Base-by-base conservation (phyloP, 2,113 vertebrate genomes). In the Rhegmatorhina hoffmannsi region DNA sequence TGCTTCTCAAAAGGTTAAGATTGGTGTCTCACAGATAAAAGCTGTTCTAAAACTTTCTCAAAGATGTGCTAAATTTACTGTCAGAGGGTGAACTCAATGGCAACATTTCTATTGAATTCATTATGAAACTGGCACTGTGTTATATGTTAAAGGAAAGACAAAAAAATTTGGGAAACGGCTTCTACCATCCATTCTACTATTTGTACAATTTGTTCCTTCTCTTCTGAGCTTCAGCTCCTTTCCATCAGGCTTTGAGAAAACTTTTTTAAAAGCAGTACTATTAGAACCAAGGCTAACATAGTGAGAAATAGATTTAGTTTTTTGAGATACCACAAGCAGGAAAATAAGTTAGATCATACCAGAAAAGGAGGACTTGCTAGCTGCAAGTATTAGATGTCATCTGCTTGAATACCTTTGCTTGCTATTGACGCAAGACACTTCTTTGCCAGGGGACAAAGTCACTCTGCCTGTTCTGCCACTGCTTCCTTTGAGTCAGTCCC, bases 391-490 rank as follows among this genome's bases (percentile, higher is more conserved):
- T 66, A 58, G 49, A 31, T 89, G 46, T 55, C 29, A 74, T 67
- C 50, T 86, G 13, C 67, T 88, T 86, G 68, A 93, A 80, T 58
- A 80, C 11, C 43, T 77, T 92, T 76, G 40, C 26, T 89, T 92
- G 26, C 12, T 34, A 36, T 31, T 90, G 62, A 76, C 0, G 7
- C 4, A 29, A 43, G 55, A 69, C 8, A 11, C 13, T 86, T 74
- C 62, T 66, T 60, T 95, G 86, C 55, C 47, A 81, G 31, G 13
- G 16, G 17, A 78, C 4, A 43, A 77, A 90, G 89, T 75, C 76
- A 36, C 64, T 52, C 56, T 78, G 24, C 76, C 76, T 84, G 86
- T 94, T 95, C 80, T 92, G 56, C 69, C 34, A 64, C 75, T 93
- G 83, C 4, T 58, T 72, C 28, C 17, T 90, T 82, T 17, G 36